Evolutionary conservation across 2,797 vertebrate species (phyloP).

Genomic region (Thalassophryne amazonica): DNA sequence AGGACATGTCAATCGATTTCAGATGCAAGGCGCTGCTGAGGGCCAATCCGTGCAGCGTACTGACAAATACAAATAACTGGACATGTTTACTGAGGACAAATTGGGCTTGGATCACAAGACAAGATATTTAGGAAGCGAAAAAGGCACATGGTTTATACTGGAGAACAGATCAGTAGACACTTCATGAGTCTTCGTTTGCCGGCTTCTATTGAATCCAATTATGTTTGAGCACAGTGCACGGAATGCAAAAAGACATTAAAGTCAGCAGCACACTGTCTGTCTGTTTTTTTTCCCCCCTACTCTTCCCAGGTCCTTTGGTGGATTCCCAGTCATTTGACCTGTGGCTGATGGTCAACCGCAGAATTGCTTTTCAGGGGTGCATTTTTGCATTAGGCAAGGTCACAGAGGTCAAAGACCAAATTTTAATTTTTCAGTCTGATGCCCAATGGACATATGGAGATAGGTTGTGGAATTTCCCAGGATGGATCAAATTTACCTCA

Average conservation of each 20-base stretch:
- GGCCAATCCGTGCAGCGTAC: conserved; percentile 31
- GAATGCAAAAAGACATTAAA: neutral
- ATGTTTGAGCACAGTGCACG: neutral
- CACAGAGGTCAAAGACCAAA: too few relatives aligned
- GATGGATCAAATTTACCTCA: too few relatives aligned
- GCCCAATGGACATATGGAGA: too few relatives aligned
- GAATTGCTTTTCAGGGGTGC: too few relatives aligned
- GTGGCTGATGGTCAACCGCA: too few relatives aligned
- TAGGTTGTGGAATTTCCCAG: too few relatives aligned
- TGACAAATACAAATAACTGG: conserved; percentile 44
- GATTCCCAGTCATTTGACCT: too few relatives aligned
- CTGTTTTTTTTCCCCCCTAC: too few relatives aligned
- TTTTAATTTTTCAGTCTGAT: too few relatives aligned
- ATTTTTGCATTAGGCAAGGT: too few relatives aligned
- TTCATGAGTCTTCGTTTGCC: conserved; percentile 9
- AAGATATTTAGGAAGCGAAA: conserved; percentile 27
- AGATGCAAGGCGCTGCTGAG: conserved; percentile 40
- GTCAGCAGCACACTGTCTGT: neutral
- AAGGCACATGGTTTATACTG: conserved; percentile 35
- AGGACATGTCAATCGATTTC: conserved; percentile 44
- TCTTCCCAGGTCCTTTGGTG: too few relatives aligned
- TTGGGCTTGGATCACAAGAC: conserved; percentile 44
- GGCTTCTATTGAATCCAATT: neutral
- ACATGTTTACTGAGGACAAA: conserved; percentile 52
- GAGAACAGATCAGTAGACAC: conserved; percentile 9